These are phyloP conservation scores for Neuroscelio doddi DNA, from an alignment of 2,888 invertebrate species.

Conservation along the genomic window DNA sequence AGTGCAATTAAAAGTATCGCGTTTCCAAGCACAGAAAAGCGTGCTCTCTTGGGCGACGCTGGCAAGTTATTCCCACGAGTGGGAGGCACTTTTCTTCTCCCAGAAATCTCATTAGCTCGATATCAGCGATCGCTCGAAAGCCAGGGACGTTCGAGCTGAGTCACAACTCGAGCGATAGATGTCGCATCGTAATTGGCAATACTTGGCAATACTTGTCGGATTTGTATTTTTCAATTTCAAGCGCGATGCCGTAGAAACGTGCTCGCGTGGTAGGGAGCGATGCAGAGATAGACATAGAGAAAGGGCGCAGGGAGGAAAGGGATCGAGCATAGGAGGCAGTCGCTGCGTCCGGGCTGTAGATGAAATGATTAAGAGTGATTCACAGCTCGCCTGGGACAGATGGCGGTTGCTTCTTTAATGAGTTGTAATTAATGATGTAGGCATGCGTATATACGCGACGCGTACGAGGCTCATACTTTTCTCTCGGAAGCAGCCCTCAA, in stretches of 20 bases:
- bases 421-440: constrained; percentile 70
- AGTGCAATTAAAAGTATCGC: too few relatives aligned
- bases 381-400: constrained; percentile 68
- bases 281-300: too few relatives aligned
- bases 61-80: constrained; percentile 36
- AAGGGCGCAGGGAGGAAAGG: background rate
- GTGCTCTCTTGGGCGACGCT: too few relatives aligned
- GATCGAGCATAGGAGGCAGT: background rate
- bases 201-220: constrained; percentile 34
- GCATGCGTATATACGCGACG: constrained; percentile 60
- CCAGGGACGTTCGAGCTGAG: constrained; percentile 25
- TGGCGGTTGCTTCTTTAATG: constrained; percentile 70
- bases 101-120: constrained; percentile 41
- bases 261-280: too few relatives aligned
- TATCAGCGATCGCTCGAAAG: constrained; percentile 35
- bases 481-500: constrained; percentile 9
- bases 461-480: constrained; percentile 41
- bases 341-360: constrained; percentile 53
- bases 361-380: constrained; percentile 71
- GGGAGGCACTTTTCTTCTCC: constrained; percentile 34
- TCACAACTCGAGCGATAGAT: constrained; percentile 40
- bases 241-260: constrained; percentile 8
- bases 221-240: constrained; percentile 43
- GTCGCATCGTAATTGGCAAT: constrained; percentile 46
- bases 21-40: too few relatives aligned